Percentiles rank a stretch among this genome's conserved stretches.
These are phyloP conservation scores for Prunella himalayana DNA, from an alignment of 2,113 vertebrate genomes.

Conservation along the genomic window DNA sequence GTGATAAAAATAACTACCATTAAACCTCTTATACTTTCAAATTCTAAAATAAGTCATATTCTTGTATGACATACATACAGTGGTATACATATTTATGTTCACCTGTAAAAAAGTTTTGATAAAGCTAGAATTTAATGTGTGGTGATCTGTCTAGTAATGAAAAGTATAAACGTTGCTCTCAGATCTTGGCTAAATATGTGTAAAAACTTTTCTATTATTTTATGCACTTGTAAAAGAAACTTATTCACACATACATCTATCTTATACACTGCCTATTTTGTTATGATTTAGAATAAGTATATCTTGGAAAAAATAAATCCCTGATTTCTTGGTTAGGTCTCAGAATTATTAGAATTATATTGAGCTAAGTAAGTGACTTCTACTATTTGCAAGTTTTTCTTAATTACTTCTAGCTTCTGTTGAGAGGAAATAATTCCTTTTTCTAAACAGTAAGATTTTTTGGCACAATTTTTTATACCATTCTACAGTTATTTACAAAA, in stretches of 20 bases:
- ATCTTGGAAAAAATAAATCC: not conserved
- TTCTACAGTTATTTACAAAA: not conserved
- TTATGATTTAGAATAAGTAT: not conserved
- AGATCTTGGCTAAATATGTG: not conserved
- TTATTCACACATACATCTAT: fast-evolving
- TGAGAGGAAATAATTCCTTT: not conserved
- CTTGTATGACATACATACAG: fast-evolving
- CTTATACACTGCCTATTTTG: not conserved
- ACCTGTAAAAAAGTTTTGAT: not conserved
- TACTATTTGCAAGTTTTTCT: not conserved
- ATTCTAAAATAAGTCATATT: not conserved
- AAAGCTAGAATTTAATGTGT: not conserved
- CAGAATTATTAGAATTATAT: not conserved
- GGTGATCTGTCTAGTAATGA: not conserved
- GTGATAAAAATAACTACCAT: not conserved
- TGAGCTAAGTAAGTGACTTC: not conserved
- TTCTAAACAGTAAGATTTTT: not conserved
- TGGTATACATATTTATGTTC: not conserved
- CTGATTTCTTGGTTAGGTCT: not conserved
- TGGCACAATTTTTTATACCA: not conserved
- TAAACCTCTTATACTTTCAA: not conserved
- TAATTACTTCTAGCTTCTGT: not conserved
- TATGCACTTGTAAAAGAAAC: not conserved
- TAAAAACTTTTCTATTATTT: not conserved
- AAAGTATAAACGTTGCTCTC: not conserved